These are phyloP conservation scores for Clarias fuscus DNA, from an alignment of 2,797 vertebrate species.

Conservation along the genomic window DNA sequence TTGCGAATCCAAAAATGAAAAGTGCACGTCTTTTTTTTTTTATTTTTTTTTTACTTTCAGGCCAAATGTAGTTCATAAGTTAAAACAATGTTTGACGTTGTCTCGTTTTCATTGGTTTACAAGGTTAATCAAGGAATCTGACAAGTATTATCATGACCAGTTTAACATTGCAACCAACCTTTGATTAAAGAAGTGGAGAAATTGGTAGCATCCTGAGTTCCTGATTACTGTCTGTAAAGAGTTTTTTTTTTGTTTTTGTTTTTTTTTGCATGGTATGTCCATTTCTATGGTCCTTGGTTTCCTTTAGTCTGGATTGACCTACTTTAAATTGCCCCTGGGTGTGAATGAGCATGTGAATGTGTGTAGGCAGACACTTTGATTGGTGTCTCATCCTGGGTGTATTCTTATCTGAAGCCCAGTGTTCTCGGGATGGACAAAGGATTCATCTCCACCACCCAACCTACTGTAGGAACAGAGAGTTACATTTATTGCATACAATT, in stretches of 20 bases:
- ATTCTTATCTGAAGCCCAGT: background rate
- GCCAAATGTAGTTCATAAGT: background rate
- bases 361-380: background rate
- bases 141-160: background rate
- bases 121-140: background rate
- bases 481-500: background rate
- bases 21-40: background rate
- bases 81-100: background rate
- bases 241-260: too few species aligned
- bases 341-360: background rate
- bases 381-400: background rate
- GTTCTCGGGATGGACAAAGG: background rate
- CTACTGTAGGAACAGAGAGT: background rate
- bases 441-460: background rate
- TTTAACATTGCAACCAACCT: too few species aligned
- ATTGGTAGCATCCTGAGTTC: background rate
- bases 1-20: conserved; percentile 12
- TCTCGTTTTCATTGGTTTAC: background rate
- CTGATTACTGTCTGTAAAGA: background rate
- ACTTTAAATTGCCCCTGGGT: background rate
- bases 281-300: background rate
- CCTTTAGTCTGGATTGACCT: background rate
- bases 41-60: background rate
- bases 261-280: background rate
- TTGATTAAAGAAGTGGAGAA: background rate